Base-by-base conservation (phyloP, 2,888 invertebrate species). In the Linyphia triangularis region DNA sequence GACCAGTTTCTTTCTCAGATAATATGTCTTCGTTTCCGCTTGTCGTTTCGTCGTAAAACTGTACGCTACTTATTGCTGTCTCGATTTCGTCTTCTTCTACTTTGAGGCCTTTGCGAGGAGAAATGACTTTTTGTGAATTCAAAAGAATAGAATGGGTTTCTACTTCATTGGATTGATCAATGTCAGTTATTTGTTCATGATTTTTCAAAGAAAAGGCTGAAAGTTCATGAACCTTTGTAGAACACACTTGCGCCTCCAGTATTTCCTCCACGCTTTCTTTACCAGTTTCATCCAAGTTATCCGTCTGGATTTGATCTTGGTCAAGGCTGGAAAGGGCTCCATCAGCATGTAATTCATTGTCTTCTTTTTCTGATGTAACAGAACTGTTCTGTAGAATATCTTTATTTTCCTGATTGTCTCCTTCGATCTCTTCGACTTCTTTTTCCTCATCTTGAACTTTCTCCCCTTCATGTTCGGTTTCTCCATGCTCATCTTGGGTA, bases 21-120 rank as follows among this genome's bases (percentile, higher is more conserved):
- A n/a, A 2, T n/a, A n/a, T 9, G 24, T 79, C 69, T 19, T 33
- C 37, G 59, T 40, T 85, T 7, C 30, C 51, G 19, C 61, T 51
- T 6, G 70, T 85, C 28, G 37, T 72, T 65, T 85, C 85, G 19
- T 79, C 85, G 22, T 72, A 57, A 37, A 78, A 78, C 13, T 40
- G 63, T 2, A 86, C 81, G 19, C 73, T 81, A 30, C 75, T 75
- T 6, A 86, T 81, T 13, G 81, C 88, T 16, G 88, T 82, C 61
- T 88, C 88, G 28, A 82, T 77, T 33, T 88, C 88, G 33, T 82
- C 88, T 61, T 82, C 88, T 22, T 88, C 82, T n/a, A 88, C 77
- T 88, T 77, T 81, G 16, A 86, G 73, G 6, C 86, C 86, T 26
- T 86, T 86, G 9, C 81, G 65, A 22, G 81, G 79, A 5, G 86